A percentile compares a stretch with the other conserved stretches of the same genome.
Conservation (phyloP, 2,113 vertebrate species). For the Dinomys branickii region DNA sequence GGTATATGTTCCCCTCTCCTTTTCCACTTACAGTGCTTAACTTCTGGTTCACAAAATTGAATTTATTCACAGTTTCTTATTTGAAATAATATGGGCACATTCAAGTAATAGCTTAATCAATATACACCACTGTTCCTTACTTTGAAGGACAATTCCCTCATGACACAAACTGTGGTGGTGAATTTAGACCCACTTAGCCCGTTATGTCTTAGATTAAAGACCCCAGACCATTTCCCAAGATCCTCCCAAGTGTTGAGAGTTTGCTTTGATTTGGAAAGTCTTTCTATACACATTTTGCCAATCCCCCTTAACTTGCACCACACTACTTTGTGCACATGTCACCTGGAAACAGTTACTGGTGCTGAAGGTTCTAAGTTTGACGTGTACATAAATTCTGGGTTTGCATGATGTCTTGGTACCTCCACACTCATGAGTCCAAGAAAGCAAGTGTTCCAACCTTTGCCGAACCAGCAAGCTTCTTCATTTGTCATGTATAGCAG, state of each 20-base stretch:
- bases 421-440: background rate
- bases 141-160: background rate
- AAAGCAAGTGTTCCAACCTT: accelerated
- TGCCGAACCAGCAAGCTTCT: background rate
- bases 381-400: background rate
- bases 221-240: background rate
- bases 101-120: background rate
- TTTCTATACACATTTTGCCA: background rate
- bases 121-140: background rate
- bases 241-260: background rate
- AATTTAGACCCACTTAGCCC: background rate
- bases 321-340: background rate
- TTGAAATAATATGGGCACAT: background rate
- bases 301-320: background rate
- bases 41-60: constrained; percentile 13
- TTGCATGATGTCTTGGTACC: background rate
- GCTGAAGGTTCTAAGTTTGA: background rate
- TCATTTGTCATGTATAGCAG: background rate
- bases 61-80: background rate
- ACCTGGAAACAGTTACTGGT: background rate
- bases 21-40: background rate
- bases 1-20: background rate
- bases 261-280: background rate
- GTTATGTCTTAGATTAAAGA: background rate
- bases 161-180: background rate